Evolutionary conservation across 2,888 invertebrate genomes (phyloP).

Genomic region (Lasioglossum malachurum): DNA sequence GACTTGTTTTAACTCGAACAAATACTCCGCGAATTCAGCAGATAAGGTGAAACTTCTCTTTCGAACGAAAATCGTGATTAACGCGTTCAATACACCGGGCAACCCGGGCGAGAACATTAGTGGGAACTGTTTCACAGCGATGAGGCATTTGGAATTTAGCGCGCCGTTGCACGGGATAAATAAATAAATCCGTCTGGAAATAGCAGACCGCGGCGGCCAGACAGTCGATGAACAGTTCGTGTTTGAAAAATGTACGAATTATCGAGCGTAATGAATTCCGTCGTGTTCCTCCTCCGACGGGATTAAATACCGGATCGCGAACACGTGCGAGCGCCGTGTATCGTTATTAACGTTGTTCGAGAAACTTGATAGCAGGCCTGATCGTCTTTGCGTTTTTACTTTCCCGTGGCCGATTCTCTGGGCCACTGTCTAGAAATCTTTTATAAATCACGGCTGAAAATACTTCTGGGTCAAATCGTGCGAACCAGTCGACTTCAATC

Average conservation of each 20-base stretch:
- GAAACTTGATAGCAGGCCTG: conserved; percentile 4
- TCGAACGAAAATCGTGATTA: conserved; percentile 20
- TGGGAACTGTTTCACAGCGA: neutral
- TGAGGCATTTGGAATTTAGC: conserved; percentile 17
- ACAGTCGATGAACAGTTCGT: neutral
- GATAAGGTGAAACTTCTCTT: neutral
- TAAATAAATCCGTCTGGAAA: conserved; percentile 21
- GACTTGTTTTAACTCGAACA: too few relatives aligned
- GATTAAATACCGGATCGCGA: conserved; percentile 10
- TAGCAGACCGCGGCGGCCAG: neutral
- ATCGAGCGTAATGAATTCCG: conserved; percentile 3
- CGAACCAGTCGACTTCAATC: neutral
- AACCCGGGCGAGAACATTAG: neutral
- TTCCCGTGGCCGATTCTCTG: neutral
- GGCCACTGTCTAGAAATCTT: neutral
- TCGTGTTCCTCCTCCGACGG: neutral
- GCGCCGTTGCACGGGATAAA: conserved; percentile 5
- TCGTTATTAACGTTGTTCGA: conserved; percentile 1
- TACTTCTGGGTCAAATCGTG: neutral
- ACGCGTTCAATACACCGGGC: conserved; percentile 22
- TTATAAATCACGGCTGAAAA: neutral
- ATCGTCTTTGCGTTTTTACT: neutral
- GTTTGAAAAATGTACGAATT: conserved; percentile 12
- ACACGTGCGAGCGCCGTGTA: neutral
- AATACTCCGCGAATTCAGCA: neutral